A percentile compares a stretch with the other conserved stretches of the same genome.
Evolutionary conservation across 2,113 vertebrate genomes (phyloP).

Genomic region (Megaceryle torquata): DNA sequence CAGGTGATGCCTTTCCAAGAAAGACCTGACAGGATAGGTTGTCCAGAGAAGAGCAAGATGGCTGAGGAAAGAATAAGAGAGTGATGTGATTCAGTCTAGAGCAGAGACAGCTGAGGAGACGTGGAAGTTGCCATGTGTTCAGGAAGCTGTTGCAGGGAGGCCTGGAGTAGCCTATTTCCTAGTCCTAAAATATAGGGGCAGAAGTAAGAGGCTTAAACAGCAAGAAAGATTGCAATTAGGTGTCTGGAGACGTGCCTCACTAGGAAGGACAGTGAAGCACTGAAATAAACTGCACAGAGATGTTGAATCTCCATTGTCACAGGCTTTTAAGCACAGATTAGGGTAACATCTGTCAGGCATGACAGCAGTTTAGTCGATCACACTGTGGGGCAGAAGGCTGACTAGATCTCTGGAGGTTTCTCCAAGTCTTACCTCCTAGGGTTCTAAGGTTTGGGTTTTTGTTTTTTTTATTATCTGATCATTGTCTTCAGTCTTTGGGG

Average conservation of each 20-base stretch:
- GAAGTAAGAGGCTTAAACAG: neutral
- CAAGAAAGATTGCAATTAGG: neutral
- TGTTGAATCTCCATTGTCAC: neutral
- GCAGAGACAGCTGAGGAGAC: neutral
- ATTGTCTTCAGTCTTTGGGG: neutral
- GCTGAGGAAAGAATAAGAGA: neutral
- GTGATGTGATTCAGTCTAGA: neutral
- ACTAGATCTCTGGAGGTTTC: neutral
- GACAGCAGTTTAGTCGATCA: neutral
- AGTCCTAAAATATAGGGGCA: neutral
- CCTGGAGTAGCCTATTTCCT: neutral
- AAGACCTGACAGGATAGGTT: neutral
- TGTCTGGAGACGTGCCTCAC: neutral
- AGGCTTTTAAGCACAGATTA: neutral
- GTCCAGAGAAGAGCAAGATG: neutral
- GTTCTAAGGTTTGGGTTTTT: neutral
- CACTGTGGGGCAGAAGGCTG: neutral
- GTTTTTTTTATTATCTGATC: constrained; percentile 15
- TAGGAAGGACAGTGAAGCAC: neutral
- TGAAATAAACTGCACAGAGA: neutral
- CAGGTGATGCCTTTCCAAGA: neutral
- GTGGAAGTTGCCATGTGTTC: neutral
- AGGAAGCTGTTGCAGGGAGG: neutral
- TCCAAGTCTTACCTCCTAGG: neutral
- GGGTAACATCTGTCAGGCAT: neutral